Base-by-base conservation (phyloP, 1,140 invertebrate species). In the Gonioctena quinquepunctata region DNA sequence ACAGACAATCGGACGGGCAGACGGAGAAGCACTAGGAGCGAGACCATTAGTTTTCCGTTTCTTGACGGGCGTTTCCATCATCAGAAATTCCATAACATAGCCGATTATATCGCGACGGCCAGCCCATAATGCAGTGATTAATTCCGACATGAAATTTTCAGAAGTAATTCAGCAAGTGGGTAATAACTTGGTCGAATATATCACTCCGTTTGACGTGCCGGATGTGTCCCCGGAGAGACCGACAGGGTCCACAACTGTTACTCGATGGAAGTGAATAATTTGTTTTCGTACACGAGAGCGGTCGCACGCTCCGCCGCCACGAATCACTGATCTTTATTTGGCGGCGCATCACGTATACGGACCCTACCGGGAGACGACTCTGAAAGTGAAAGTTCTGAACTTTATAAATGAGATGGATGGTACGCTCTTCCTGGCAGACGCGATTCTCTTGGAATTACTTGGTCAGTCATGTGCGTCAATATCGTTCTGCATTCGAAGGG, bases 141-240 rank as follows among this genome's bases (percentile, higher is more conserved):
- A 56, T 56, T 23, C 21, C 19, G 18, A 56, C 52, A 56, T 56
- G 11, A 61, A 61, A 28, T 28, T 61, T 61, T 61, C 25, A 61
- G 26, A 61, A 26, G 25, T 33, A 61, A 61, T 61, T 61, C 59
- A 27, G 59, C 59, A 61, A 61, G 59, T 61, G n/a, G n/a, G 25
- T 33, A 61, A 61, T 61, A 61, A 61, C 59, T 42, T 61, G 25
- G 11, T 7, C n/a, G n/a, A 33, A 61, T 61, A 61, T 28, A 61
- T 61, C 59, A 61, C 26, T 19, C 52, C 11, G 52, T 6, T 23
- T 56, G 52, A 56, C 52, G 52, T 23, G 21, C n/a, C 13, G 16
- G 59, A 61, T 61, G 59, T 26, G 27, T 28, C 59, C 13, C 59
- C n/a, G 13, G 54, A 33, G 59, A 61, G 22, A 11, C 25, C 7